Conservation (phyloP, 2,888 invertebrate species). For the Cosmorhoe ocellata region DNA sequence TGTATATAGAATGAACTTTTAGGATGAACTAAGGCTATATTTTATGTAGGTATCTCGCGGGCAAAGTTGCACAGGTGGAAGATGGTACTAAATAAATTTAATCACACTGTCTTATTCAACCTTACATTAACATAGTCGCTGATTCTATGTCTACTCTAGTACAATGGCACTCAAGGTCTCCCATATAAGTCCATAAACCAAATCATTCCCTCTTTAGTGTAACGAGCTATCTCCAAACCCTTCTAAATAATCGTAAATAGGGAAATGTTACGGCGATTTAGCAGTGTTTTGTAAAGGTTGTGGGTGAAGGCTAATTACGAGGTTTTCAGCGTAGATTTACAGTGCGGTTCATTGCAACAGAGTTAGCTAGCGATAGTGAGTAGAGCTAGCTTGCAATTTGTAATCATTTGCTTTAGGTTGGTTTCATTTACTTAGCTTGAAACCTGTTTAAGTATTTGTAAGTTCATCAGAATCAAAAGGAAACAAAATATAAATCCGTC, state of each 20-base stretch:
- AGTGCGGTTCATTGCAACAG: constrained; percentile 50
- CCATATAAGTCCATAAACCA: constrained; percentile 8
- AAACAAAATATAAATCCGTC: too few relatives aligned
- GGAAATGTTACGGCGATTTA: constrained; percentile 28
- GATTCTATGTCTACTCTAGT: too few relatives aligned
- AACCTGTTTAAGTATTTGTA: too few relatives aligned
- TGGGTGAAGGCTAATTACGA: constrained; percentile 48
- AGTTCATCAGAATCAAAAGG: too few relatives aligned
- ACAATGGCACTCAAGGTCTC: too few relatives aligned
- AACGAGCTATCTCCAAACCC: constrained; percentile 1
- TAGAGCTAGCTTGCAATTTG: constrained; percentile 35
- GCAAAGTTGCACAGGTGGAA: too few relatives aligned
- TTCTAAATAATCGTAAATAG: constrained; percentile 17
- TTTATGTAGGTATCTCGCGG: too few relatives aligned
- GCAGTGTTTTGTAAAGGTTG: constrained; percentile 30
- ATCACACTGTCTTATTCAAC: too few relatives aligned
- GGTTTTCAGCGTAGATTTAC: constrained; percentile 60
- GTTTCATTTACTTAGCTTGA: background rate
- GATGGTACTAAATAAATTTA: too few relatives aligned
- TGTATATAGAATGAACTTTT: too few relatives aligned
- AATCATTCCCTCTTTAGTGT: background rate
- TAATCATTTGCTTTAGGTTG: constrained; percentile 25
- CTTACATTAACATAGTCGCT: too few relatives aligned
- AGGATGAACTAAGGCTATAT: too few relatives aligned
- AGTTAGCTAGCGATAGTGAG: constrained; percentile 51